Evolutionary conservation across 2,797 vertebrate species (phyloP), one percentile per base, ranked within the genome.

Genomic region (Natrix natrix): DNA sequence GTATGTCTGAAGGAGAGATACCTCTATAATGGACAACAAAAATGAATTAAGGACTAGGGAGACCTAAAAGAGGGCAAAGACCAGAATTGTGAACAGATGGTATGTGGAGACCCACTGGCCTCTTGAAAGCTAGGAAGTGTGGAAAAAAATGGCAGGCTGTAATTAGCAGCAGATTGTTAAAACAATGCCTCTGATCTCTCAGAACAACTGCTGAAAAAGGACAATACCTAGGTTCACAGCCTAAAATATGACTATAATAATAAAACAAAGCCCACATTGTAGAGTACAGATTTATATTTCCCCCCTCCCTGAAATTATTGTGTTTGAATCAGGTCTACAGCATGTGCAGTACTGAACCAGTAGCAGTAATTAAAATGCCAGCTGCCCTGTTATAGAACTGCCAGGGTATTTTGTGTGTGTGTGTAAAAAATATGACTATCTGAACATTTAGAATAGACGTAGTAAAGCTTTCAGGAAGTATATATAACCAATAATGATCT

Each of bases 21-120:
- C 95, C 96, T 96, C 91, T 92, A 93, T 97, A 96, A 97, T 96
- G 95, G 95, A 92, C 93, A 97, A 96, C 95, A 96, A 96, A 78
- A 96, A 97, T 5, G 97, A 95, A 63, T 95, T 95, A 78, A 96
- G 95, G 95, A 95, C 96, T 96, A 95, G 91, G 48, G 96, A 96
- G 96, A 94, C 95, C 95, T 97, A 96, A 95, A 92, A 96, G 95
- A 97, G 95, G 96, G 95, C 95, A 96, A 95, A 87, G 94, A 96
- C 93, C 96, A 97, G 95, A 96, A 97, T 96, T 96, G 83, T 96
- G 96, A 97, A 96, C 97, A 98, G 97, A 97, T 98, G 97, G 97
- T 95, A 94, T 91, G 92, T 94, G 95, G 96, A 95, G 96, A 96
- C 96, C 95, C 95, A 96, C 92, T 0, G 74, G 91, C 92, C 20